Conservation (phyloP, 2,797 vertebrate genomes). For the Agapornis canus region DNA sequence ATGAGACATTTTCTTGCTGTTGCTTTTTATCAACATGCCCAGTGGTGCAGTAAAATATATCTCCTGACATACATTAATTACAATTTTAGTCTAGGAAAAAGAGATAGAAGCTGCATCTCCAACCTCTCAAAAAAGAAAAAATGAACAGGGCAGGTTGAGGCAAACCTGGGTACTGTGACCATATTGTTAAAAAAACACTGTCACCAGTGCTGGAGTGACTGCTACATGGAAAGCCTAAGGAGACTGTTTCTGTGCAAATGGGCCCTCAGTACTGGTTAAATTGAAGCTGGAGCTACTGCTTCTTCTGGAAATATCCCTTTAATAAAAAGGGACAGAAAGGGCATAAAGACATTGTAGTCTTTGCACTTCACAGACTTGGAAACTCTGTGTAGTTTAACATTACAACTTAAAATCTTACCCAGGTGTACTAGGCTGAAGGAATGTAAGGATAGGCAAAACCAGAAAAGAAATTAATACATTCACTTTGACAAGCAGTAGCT, state of each 20-base stretch:
- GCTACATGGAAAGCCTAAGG: not conserved
- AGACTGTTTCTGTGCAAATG: not conserved
- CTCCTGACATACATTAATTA: not conserved
- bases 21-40: not conserved
- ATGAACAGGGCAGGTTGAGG: not conserved
- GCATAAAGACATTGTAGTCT: not conserved
- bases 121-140: not conserved
- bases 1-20: not conserved
- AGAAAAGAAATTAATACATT: not conserved
- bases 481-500: not conserved
- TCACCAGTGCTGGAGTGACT: not conserved
- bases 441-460: not conserved
- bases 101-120: not conserved
- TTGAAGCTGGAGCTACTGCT: not conserved
- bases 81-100: not conserved
- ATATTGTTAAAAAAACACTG: accelerated
- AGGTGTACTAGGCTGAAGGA: accelerated
- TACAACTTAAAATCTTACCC: not conserved
- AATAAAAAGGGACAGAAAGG: not conserved
- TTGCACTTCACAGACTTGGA: not conserved
- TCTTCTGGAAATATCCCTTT: not conserved
- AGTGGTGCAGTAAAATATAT: not conserved
- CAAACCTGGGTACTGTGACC: not conserved
- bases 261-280: not conserved
- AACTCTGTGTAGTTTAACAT: not conserved